These are phyloP conservation scores for Drosophila nr. fundita DNA, from an alignment of 2,888 invertebrate species.

Conservation along the genomic window DNA sequence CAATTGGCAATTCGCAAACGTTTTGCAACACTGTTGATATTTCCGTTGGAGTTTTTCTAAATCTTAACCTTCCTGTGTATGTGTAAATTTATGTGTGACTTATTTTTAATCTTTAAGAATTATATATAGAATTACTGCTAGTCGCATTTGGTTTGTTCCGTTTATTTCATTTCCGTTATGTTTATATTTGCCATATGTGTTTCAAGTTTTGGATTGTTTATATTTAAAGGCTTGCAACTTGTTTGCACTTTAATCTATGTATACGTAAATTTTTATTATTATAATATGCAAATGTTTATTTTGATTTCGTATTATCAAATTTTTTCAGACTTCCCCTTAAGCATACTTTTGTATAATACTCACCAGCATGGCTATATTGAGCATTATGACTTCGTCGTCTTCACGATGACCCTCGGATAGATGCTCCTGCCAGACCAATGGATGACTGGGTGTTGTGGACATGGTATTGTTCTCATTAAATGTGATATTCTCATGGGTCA, in stretches of 20 bases:
- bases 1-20: not conserved
- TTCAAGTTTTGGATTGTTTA: not conserved
- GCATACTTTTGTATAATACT: conserved; percentile 83
- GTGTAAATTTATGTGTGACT: not conserved
- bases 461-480: conserved; percentile 92
- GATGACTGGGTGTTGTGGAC: conserved; percentile 89
- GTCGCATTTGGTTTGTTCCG: not conserved
- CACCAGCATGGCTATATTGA: conserved; percentile 94
- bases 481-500: conserved; percentile 89
- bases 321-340: not conserved
- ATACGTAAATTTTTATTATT: not conserved
- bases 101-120: not conserved
- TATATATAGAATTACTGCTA: not conserved
- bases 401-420: conserved; percentile 90
- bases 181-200: not conserved
- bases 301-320: not conserved
- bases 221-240: not conserved
- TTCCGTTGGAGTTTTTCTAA: not conserved
- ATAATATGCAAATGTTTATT: not conserved
- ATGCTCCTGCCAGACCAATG: conserved; percentile 91
- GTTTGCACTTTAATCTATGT: not conserved
- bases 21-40: not conserved
- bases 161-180: not conserved
- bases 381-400: conserved; percentile 90
- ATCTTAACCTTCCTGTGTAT: not conserved